Percentiles rank a stretch among this genome's conserved stretches.
Conservation (phyloP, 2,888 invertebrate genomes). For the Phyto melanocephala region DNA sequence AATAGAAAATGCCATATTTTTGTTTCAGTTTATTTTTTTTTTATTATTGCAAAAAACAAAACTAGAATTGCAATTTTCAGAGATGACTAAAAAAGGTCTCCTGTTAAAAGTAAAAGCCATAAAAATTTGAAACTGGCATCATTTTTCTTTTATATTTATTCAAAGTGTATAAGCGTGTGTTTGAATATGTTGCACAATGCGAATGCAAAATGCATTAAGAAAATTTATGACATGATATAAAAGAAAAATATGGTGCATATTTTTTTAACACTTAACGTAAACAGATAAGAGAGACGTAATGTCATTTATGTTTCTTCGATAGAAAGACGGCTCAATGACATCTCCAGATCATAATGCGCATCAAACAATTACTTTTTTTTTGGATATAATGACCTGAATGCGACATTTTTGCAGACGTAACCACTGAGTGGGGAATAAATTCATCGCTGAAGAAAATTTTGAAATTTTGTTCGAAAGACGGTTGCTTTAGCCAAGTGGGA, state of each 20-base stretch:
- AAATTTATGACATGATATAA: slow-evolving; percentile 47
- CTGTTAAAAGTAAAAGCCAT: slow-evolving; percentile 33
- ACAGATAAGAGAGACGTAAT: neutral
- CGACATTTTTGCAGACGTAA: too few species aligned
- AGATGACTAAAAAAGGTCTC: neutral
- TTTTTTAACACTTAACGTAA: neutral
- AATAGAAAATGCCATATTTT: slow-evolving; percentile 43
- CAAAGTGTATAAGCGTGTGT: neutral
- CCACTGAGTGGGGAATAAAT: too few species aligned
- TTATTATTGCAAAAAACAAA: neutral
- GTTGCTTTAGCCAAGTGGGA: too few species aligned
- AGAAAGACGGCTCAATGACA: too few species aligned
- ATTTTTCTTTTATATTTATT: slow-evolving; percentile 31
- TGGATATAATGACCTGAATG: too few species aligned
- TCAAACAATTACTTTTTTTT: too few species aligned
- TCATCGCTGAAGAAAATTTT: too few species aligned
- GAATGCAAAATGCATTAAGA: slow-evolving; percentile 29
- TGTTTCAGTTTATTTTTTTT: neutral
- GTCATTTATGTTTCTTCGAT: too few species aligned
- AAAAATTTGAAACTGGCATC: slow-evolving; percentile 44
- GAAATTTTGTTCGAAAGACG: too few species aligned
- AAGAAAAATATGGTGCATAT: slow-evolving; percentile 7
- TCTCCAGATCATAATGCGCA: too few species aligned
- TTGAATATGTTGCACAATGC: neutral
- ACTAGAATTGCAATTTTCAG: slow-evolving; percentile 25